Evolutionary conservation across 2,888 invertebrate genomes (phyloP).

Genomic region (Taenaris catops): DNA sequence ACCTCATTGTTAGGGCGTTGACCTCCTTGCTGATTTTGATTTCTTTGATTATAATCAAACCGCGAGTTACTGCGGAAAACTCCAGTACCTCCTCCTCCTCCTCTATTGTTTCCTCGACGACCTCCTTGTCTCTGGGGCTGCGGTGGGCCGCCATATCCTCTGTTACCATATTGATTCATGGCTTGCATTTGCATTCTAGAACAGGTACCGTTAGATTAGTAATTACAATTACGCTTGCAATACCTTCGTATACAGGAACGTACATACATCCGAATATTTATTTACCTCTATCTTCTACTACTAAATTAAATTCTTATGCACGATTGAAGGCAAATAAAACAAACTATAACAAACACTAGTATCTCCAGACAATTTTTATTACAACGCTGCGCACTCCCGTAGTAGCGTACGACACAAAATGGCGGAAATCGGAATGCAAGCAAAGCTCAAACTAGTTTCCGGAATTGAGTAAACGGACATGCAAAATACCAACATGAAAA

Average conservation of each 20-base stretch:
- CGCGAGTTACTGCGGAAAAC: constrained; percentile 61
- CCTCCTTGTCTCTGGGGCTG: constrained; percentile 67
- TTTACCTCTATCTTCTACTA: constrained; percentile 1
- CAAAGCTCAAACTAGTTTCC: not conserved
- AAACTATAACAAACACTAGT: no score
- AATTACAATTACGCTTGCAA: constrained; percentile 1
- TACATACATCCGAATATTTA: not conserved
- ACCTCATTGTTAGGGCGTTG: constrained; percentile 66
- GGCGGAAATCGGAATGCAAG: constrained; percentile 4
- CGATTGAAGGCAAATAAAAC: no score
- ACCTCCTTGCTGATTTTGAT: constrained; percentile 57
- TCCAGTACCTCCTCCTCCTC: constrained; percentile 60
- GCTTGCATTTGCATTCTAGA: constrained; percentile 59
- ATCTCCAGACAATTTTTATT: no score
- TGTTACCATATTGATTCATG: constrained; percentile 66
- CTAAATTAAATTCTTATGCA: not conserved
- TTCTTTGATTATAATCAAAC: constrained; percentile 55
- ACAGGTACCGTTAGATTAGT: constrained; percentile 1
- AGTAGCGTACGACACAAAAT: constrained; percentile 13
- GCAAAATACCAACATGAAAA: constrained; percentile 3
- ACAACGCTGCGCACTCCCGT: constrained; percentile 4
- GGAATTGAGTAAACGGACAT: not conserved
- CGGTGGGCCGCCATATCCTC: constrained; percentile 72
- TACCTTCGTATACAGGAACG: not conserved
- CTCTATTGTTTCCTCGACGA: constrained; percentile 56